Base-by-base conservation (phyloP, 2,113 vertebrate genomes). In the Pedionomus torquatus region DNA sequence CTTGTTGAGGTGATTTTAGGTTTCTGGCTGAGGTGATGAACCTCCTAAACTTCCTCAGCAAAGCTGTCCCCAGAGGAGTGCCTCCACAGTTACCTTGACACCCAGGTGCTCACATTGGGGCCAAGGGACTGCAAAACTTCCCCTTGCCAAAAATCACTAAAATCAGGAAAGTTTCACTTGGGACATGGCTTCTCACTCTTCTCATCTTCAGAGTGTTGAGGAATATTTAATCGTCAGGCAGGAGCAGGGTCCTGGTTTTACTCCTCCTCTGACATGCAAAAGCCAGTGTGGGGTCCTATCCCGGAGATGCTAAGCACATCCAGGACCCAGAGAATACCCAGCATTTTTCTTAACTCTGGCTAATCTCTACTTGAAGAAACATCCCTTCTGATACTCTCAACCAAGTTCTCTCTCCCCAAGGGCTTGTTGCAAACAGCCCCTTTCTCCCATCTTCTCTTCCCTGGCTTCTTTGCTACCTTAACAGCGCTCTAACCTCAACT, bases 101-200 rank as follows among this genome's bases (percentile, higher is more conserved):
- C 52, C 17, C n/a, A 54, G 15, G 30, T 3, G 1, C n/a, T 65
- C 14, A 10, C 13, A 3, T 11, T 3, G 2, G 31, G 72, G 18
- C 60, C 52, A 49, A 74, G 54, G 31, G 54, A 31, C 35, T 43
- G 10, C 25, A 46, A 31, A 66, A 52, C 8, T 74, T 60, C 74
- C 44, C 15, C 20, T 60, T 35, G n/a, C 65, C 78, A 4, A 79
- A 64, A 39, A 57, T 61, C 14, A 28, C n/a, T 71, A 39, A 71
- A 83, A 44, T n/a, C 8, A 44, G 5, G 44, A 10, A 51, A 26
- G 37, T n/a, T 83, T 70, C 37, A 46, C 17, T 11, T 17, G 39
- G 33, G 16, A 44, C 14, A 7, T 16, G 46, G 33, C 23, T 79
- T 72, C 43, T 91, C 18, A 51, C 35, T 2, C 57, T 70, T 58